Evolutionary conservation across 2,888 invertebrate genomes (phyloP), one percentile per base, ranked within the genome.

Genomic region (Amaurobius ferox): DNA sequence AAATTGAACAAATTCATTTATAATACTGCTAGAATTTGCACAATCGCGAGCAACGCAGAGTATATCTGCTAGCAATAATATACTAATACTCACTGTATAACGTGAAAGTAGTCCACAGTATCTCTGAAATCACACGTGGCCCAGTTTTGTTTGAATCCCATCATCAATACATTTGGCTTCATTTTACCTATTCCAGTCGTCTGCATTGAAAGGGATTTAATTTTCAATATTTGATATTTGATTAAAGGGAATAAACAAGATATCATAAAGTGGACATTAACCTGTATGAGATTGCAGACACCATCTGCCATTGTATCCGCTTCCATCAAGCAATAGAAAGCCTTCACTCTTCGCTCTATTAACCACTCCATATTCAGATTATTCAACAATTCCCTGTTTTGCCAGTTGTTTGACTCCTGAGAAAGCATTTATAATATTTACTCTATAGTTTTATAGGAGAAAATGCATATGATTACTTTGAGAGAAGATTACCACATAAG

Each of bases 81-180:
- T n/a, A n/a, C n/a, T n/a, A 55, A 6, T 55, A 55, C 96, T 94
- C 93, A 98, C 96, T 98, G 98, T 93, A 99, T 95, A 44, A 97
- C 94, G 91, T 97, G 96, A 90, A 99, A 97, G 92, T 99, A 99
- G 91, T 96, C 96, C 72, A 94, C 93, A 55, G 98, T 92, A 87
- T 96, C 95, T 72, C 94, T 93, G n/a, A 93, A 93, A 0, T 94
- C 94, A 90, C 96, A 95, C 1, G 93, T 94, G 89, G 94, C 94
- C 99, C 99, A 99, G 91, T 98, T 95, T 87, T 94, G 93, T 91
- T 99, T 99, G 93, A 96, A 98, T 3, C 99, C 99, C 94, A 99
- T 94, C 90, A 99, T 92, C 26, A 99, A 92, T 89, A 98, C 97
- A 91, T 99, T 99, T 0, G 99, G 99, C 85, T 94, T 94, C 87